phyloP scores from a whole-genome alignment of 2,113 vertebrate species.

The Cyanoramphus novaezelandiae region DNA sequence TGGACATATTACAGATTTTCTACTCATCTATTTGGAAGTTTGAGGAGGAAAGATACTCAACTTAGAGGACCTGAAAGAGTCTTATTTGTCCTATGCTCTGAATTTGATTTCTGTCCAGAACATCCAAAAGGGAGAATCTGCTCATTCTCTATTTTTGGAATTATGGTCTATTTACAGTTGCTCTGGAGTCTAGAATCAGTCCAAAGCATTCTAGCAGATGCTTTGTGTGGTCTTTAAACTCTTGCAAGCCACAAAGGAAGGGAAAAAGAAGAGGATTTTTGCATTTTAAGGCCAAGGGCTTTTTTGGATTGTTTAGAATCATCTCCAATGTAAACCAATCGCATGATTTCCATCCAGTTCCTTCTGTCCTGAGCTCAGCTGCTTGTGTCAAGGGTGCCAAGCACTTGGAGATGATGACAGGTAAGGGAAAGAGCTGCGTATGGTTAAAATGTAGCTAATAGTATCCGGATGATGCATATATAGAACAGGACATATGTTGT shows the following conservation, averaged over 20 bases:
- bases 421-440: constrained; percentile 24
- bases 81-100: neutral
- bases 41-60: neutral
- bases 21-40: neutral
- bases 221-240: constrained; percentile 42
- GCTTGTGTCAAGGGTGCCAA: neutral
- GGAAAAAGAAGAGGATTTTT: neutral
- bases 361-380: neutral
- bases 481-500: neutral
- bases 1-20: neutral
- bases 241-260: neutral
- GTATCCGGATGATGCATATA: neutral
- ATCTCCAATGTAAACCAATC: constrained; percentile 26
- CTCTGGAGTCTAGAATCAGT: neutral
- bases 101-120: neutral
- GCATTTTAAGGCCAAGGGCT: neutral
- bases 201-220: constrained; percentile 46
- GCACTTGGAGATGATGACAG: constrained; percentile 47
- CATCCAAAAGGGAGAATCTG: neutral
- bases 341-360: constrained; percentile 4
- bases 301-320: constrained; percentile 30
- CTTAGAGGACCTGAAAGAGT: neutral
- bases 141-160: constrained; percentile 38
- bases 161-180: constrained; percentile 10
- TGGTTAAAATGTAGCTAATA: constrained; percentile 5